phyloP scores from a whole-genome alignment of 2,113 vertebrate species.

The Phalacrocorax pelagicus region DNA sequence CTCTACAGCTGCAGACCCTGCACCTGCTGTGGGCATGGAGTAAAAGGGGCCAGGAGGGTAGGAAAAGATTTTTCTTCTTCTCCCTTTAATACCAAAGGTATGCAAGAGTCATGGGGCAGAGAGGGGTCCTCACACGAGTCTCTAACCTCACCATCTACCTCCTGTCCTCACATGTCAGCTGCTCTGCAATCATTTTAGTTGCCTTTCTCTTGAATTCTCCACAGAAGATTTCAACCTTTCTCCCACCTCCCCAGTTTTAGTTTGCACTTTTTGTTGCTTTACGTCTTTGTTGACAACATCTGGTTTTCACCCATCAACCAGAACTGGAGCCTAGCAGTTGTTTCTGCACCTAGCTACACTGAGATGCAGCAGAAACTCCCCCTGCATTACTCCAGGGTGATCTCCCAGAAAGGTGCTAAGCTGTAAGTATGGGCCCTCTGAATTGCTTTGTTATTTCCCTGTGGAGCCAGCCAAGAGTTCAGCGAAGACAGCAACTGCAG shows the following conservation, averaged over 20 bases:
- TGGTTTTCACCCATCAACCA: not conserved
- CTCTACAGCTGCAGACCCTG: not conserved
- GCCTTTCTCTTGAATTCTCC: not conserved
- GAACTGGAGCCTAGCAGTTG: not conserved
- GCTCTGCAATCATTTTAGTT: not conserved
- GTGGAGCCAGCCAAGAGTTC: not conserved
- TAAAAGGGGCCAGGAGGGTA: not conserved
- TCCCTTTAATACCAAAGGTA: accelerated
- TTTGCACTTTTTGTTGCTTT: not conserved
- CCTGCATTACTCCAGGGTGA: not conserved
- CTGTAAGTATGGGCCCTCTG: not conserved
- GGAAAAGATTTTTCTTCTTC: not conserved
- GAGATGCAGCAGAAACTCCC: not conserved
- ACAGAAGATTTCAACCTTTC: not conserved
- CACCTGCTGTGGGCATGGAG: not conserved
- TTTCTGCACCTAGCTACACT: not conserved
- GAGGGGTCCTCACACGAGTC: not conserved
- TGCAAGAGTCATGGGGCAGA: not conserved
- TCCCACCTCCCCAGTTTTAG: not conserved
- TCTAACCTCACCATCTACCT: not conserved
- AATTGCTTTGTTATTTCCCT: not conserved
- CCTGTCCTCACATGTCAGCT: not conserved
- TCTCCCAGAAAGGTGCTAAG: not conserved
- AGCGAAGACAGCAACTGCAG: not conserved
- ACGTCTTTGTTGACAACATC: not conserved